These are phyloP conservation scores for Rhorus exstirpatorius DNA, from an alignment of 2,888 invertebrate genomes.

Conservation along the genomic window DNA sequence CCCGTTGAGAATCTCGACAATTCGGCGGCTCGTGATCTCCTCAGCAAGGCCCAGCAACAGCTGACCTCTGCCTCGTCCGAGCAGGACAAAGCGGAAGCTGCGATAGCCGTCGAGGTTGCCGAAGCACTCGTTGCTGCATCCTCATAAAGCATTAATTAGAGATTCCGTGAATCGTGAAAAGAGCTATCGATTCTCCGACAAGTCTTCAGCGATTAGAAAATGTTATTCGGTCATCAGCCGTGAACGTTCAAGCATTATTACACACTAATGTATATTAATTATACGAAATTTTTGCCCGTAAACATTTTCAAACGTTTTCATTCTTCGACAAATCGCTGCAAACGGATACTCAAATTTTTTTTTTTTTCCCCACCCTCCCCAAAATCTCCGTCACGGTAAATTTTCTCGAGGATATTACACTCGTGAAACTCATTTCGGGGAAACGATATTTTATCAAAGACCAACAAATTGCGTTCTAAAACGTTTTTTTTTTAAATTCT, in stretches of 20 bases:
- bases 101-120: slow-evolving; percentile 97
- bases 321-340: slow-evolving; percentile 2
- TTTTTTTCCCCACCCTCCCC: too few relatives aligned
- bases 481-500: too few relatives aligned
- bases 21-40: slow-evolving; percentile 93
- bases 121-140: slow-evolving; percentile 97
- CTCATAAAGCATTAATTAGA: slow-evolving; percentile 85
- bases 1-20: slow-evolving; percentile 93
- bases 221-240: slow-evolving; percentile 62
- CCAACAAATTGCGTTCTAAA: slow-evolving; percentile 37
- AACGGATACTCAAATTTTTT: not conserved
- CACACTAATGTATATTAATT: slow-evolving; percentile 66
- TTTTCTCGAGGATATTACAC: too few relatives aligned
- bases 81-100: slow-evolving; percentile 95
- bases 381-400: too few relatives aligned
- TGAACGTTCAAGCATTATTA: slow-evolving; percentile 67
- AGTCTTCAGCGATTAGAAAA: slow-evolving; percentile 53
- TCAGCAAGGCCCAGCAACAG: slow-evolving; percentile 94
- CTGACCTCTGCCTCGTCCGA: slow-evolving; percentile 93
- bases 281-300: slow-evolving; percentile 61
- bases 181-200: slow-evolving; percentile 30
- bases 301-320: slow-evolving; percentile 2
- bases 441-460: too few relatives aligned
- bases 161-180: slow-evolving; percentile 44
- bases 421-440: too few relatives aligned